Evolutionary conservation across 2,113 vertebrate species (phyloP).

Genomic region (Pachycephala philippinensis): DNA sequence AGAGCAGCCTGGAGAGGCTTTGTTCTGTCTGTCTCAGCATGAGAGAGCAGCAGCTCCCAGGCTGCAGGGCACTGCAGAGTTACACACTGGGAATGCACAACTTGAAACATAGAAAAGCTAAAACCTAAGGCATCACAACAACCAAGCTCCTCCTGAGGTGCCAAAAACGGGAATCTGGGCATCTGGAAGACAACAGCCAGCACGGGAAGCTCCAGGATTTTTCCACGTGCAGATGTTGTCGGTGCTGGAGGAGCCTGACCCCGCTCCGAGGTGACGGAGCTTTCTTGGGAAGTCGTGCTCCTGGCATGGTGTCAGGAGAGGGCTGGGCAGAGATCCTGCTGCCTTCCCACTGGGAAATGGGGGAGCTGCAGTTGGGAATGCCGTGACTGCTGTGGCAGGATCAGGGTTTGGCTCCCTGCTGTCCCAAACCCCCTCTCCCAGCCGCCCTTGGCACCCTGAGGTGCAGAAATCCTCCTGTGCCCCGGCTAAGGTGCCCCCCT

Average conservation of each 20-base stretch:
- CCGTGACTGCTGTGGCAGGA: fast-evolving
- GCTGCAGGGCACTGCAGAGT: too few relatives aligned
- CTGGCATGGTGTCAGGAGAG: background rate
- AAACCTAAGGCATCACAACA: too few relatives aligned
- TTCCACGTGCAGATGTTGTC: fast-evolving
- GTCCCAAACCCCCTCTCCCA: background rate
- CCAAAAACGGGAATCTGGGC: background rate
- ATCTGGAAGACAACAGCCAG: background rate
- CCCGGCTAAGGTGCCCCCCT: fast-evolving
- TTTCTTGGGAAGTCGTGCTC: background rate
- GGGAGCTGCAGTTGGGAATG: background rate
- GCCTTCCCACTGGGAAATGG: background rate
- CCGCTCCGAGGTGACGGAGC: background rate
- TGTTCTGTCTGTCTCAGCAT: too few relatives aligned
- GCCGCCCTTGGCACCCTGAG: background rate
- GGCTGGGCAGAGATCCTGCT: background rate
- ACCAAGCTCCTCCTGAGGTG: fast-evolving
- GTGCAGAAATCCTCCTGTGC: too few relatives aligned
- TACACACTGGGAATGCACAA: too few relatives aligned
- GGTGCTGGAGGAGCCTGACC: background rate
- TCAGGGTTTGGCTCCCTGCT: background rate
- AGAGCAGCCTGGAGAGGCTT: too few relatives aligned
- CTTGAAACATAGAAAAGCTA: too few relatives aligned
- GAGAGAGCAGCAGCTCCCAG: too few relatives aligned
- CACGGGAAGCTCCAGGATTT: background rate